Percentiles rank a stretch among this genome's conserved stretches.
Conservation (phyloP, 2,888 invertebrate genomes). For the Papilio elwesi region DNA sequence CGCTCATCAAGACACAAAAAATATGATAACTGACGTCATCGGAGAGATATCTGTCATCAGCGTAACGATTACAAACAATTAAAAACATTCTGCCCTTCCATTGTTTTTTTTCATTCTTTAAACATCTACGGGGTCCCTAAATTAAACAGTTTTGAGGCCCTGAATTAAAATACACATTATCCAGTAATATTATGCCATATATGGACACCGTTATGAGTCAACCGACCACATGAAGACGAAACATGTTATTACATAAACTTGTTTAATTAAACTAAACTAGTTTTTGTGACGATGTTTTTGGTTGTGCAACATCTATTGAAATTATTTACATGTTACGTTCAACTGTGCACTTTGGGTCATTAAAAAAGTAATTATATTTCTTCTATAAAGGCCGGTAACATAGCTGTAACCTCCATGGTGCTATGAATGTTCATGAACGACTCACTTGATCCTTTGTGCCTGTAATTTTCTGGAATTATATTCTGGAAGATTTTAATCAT, state of each 20-base stretch:
- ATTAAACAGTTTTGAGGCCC: not conserved
- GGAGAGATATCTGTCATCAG: not conserved
- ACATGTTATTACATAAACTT: slow-evolving; percentile 19
- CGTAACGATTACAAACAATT: not conserved
- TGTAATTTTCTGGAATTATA: too few species aligned
- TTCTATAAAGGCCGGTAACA: too few species aligned
- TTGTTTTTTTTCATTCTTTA: not conserved
- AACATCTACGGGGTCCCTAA: not conserved
- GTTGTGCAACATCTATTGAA: not conserved
- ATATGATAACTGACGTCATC: not conserved
- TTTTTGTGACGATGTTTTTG: slow-evolving; percentile 19
- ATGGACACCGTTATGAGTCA: slow-evolving; percentile 33
- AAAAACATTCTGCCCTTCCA: not conserved
- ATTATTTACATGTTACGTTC: not conserved
- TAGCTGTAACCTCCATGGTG: too few species aligned
- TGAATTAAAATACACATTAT: slow-evolving; percentile 18
- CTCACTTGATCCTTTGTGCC: too few species aligned
- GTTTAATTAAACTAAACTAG: slow-evolving; percentile 32
- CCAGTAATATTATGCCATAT: slow-evolving; percentile 25
- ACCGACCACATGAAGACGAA: slow-evolving; percentile 23
- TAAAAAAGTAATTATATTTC: not conserved
- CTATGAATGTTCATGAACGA: too few species aligned
- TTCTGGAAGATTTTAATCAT: too few species aligned
- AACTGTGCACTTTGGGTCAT: not conserved
- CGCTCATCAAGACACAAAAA: not conserved